Base-by-base conservation (phyloP, 2,797 vertebrate genomes). In the Iguana delicatissima region DNA sequence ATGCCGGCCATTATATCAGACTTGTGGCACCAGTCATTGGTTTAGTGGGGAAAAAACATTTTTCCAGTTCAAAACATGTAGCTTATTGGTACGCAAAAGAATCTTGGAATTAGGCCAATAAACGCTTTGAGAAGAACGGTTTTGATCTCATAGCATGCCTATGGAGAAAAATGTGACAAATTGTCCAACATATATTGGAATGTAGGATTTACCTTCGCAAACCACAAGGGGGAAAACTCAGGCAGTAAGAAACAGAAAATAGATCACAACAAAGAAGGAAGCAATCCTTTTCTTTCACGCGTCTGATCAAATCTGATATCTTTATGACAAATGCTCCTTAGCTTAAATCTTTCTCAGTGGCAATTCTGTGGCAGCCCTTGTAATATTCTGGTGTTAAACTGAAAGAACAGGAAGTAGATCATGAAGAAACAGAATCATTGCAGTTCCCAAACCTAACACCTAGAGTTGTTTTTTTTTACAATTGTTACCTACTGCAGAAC, bases 191-290 rank as follows among this genome's bases (percentile, higher is more conserved):
- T n/a, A 80, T 88, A 80, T 24, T 55, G 74, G 46, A 57, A 50
- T 35, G 22, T 20, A 35, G 62, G 10, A 72, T 81, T 72, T 88
- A 81, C 50, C 77, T 72, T 88, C 72, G 73, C 46, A 88, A 72
- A 13, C 18, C 32, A 42, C 64, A 88, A 72, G 42, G n/a, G 50
- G 64, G 46, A 29, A 88, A 88, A 81, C 77, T 64, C 32, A 52
- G 62, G 32, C 64, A 88, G 14, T 52, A 81, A 42, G n/a, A 80
- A 81, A 14, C 42, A 72, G 46, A 55, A 64, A 80, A 46, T 22
- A 50, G 42, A 77, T 22, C 59, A 83, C 32, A 59, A 52, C 50
- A 59, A 89, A 79, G 52, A 29, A 82, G 14, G 50, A 72, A 80
- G 20, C n/a, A 74, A 73, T 42, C 24, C 26, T 57, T 29, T 20